phyloP scores from a whole-genome alignment of 2,797 vertebrate species.

The Myioborus miniatus region DNA sequence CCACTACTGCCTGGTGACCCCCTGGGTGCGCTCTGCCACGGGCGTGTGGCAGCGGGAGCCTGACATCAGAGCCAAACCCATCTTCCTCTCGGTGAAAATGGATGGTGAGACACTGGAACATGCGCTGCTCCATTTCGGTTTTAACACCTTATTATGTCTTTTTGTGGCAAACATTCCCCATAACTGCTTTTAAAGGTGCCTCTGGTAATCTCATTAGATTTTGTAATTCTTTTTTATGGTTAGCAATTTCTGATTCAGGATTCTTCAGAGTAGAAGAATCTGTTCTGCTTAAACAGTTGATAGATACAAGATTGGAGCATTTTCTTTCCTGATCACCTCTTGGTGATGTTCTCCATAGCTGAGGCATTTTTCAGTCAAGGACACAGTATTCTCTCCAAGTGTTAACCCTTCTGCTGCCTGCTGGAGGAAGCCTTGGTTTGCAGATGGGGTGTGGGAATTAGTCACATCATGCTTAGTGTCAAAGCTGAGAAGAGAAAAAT shows the following conservation, averaged over 20 bases:
- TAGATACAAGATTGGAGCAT: not conserved
- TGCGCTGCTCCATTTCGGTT: not conserved
- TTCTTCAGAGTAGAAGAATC: not conserved
- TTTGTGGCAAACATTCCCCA: not conserved
- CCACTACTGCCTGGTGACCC: conserved; percentile 88
- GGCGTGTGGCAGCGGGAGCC: conserved; percentile 85
- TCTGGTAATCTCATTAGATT: not conserved
- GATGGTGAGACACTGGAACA: conserved; percentile 78
- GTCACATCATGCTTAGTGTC: not conserved
- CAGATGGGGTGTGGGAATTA: not conserved
- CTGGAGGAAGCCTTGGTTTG: not conserved
- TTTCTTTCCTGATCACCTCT: not conserved
- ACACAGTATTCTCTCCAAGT: not conserved
- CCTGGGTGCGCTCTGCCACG: conserved; percentile 86
- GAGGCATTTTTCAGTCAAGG: not conserved
- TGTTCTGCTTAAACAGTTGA: not conserved
- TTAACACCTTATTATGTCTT: not conserved
- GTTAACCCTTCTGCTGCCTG: not conserved
- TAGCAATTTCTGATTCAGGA: not conserved
- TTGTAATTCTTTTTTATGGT: not conserved
- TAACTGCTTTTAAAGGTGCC: not conserved
- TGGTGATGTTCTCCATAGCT: not conserved
- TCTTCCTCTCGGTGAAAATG: conserved; percentile 89
- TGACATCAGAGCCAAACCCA: conserved; percentile 80
- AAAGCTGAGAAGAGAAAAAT: not conserved